Evolutionary conservation across 2,888 invertebrate genomes (phyloP).

Genomic region (Galeopsomyia nigrocyanea): DNA sequence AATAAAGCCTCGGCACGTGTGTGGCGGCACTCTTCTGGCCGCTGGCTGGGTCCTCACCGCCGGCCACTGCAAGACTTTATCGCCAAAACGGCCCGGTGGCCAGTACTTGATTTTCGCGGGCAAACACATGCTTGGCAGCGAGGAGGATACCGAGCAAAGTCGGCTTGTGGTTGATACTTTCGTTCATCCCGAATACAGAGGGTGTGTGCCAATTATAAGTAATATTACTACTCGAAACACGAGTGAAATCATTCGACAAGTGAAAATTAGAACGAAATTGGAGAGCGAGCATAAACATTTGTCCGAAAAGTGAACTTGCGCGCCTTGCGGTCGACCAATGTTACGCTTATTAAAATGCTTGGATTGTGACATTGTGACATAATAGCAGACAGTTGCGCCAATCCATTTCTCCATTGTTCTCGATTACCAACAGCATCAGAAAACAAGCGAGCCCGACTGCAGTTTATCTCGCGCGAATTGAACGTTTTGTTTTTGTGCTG

Average conservation of each 20-base stretch:
- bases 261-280: too few relatives aligned
- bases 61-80: conserved; percentile 66
- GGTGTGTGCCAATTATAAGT: conserved; percentile 53
- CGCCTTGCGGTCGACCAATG: too few relatives aligned
- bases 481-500: not conserved
- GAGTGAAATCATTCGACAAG: not conserved
- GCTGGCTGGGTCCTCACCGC: conserved; percentile 70
- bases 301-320: too few relatives aligned
- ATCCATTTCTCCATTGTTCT: not conserved
- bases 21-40: conserved; percentile 69
- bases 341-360: too few relatives aligned
- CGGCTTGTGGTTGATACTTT: conserved; percentile 53
- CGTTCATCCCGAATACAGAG: conserved; percentile 59
- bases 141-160: conserved; percentile 60
- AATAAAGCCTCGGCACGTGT: conserved; percentile 65
- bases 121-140: conserved; percentile 55
- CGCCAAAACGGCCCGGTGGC: conserved; percentile 51
- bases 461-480: not conserved
- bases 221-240: too few relatives aligned
- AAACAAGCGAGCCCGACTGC: not conserved
- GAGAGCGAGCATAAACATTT: too few relatives aligned
- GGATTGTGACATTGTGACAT: too few relatives aligned
- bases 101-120: conserved; percentile 57
- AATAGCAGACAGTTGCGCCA: too few relatives aligned
- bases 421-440: not conserved